Evolutionary conservation across 2,888 invertebrate species (phyloP).

Genomic region (Margaritifera margaritifera): DNA sequence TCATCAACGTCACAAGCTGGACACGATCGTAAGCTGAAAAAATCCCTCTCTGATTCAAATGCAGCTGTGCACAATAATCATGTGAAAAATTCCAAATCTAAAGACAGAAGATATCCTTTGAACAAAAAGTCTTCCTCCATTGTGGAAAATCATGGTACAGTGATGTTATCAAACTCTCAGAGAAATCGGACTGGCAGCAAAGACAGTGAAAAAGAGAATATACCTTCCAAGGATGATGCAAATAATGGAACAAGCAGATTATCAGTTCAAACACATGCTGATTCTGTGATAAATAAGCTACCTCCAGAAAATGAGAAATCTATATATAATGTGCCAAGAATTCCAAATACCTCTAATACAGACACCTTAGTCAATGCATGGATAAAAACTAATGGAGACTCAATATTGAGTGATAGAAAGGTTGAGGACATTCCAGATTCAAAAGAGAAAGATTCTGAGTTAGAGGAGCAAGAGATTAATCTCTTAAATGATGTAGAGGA

Average conservation of each 20-base stretch:
- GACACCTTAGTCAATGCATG: conserved; percentile 5
- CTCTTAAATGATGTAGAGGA: conserved; percentile 9
- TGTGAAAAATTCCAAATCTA: conserved; percentile 8
- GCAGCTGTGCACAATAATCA: conserved; percentile 22
- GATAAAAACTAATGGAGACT: conserved; percentile 7
- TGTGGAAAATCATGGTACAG: conserved; percentile 2
- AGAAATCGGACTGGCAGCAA: conserved; percentile 47
- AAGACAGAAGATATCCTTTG: conserved; percentile 2
- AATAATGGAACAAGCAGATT: conserved; percentile 1
- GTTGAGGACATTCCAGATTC: conserved; percentile 4
- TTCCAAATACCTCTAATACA: neutral
- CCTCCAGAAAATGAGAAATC: conserved; percentile 3
- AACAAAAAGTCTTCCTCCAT: neutral
- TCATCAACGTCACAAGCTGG: conserved; percentile 29
- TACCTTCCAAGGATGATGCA: conserved; percentile 26
- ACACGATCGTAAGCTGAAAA: conserved; percentile 44
- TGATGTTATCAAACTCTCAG: neutral
- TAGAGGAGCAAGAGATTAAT: neutral
- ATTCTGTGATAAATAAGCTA: conserved; percentile 3
- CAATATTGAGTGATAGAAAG: neutral
- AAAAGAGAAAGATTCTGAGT: conserved; percentile 2
- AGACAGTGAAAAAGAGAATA: conserved; percentile 67
- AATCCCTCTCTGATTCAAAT: conserved; percentile 58
- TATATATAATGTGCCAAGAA: neutral
- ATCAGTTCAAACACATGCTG: neutral